Evolutionary conservation across 2,888 invertebrate species (phyloP).

Genomic region (Mimachlamys varia): DNA sequence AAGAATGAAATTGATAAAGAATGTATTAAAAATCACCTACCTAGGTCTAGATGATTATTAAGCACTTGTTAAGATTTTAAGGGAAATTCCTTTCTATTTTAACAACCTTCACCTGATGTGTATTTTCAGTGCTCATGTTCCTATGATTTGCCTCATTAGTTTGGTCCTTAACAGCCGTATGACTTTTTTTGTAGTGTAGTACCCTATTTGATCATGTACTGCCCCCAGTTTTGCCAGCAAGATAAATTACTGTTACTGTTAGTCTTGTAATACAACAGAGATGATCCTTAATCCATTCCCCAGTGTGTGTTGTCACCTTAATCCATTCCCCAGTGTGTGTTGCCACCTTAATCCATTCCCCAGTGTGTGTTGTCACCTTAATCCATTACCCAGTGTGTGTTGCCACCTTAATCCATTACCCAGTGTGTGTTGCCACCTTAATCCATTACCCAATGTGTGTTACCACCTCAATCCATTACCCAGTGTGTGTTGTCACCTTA

Average conservation of each 20-base stretch:
- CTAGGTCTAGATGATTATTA: conserved; percentile 77
- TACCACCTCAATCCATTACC: too few relatives aligned
- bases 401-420: too few relatives aligned
- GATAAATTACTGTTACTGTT: not conserved
- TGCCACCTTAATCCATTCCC: too few relatives aligned
- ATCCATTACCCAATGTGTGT: too few relatives aligned
- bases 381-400: too few relatives aligned
- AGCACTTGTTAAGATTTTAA: conserved; percentile 63
- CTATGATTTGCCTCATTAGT: not conserved
- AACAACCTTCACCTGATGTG: conserved; percentile 62
- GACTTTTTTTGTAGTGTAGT: too few relatives aligned
- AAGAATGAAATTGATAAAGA: conserved; percentile 79
- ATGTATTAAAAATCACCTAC: conserved; percentile 77
- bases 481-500: too few relatives aligned
- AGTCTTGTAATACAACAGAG: conserved; percentile 81
- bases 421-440: too few relatives aligned
- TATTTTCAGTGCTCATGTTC: not conserved
- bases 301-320: conserved; percentile 76
- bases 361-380: too few relatives aligned
- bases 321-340: too few relatives aligned
- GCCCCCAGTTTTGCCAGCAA: not conserved
- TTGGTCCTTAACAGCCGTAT: too few relatives aligned
- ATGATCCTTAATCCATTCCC: not conserved
- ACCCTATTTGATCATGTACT: conserved; percentile 65
- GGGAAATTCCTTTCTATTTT: not conserved